Evolutionary conservation across 2,888 invertebrate species (phyloP).

Genomic region (Tiphia femorata): DNA sequence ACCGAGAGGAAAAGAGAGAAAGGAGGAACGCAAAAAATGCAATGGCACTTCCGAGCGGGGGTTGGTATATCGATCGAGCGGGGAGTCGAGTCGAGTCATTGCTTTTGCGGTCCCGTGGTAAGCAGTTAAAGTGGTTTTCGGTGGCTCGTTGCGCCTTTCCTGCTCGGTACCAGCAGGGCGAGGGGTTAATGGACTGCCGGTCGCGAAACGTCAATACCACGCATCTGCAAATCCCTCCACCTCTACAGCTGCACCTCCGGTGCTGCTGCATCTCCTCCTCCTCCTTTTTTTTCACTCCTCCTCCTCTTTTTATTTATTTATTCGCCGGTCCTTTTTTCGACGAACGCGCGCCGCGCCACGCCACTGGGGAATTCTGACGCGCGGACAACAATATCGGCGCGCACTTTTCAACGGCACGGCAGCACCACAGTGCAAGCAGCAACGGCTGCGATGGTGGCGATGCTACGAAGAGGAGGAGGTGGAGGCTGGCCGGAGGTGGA

Average conservation of each 20-base stretch:
- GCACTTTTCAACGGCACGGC: constrained; percentile 25
- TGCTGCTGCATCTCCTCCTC: constrained; percentile 8
- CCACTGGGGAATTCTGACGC: constrained; percentile 37
- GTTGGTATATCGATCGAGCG: too few relatives aligned
- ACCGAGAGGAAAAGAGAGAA: too few relatives aligned
- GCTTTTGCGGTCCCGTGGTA: constrained; percentile 24
- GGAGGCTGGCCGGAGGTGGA: constrained; percentile 10
- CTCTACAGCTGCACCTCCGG: neutral
- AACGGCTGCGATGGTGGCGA: constrained; percentile 8
- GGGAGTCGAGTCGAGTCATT: constrained; percentile 13
- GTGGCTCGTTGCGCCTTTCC: constrained; percentile 28
- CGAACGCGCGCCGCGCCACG: neutral
- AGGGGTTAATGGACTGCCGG: constrained; percentile 40
- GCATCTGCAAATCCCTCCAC: constrained; percentile 28
- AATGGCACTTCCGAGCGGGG: neutral
- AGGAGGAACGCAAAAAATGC: neutral
- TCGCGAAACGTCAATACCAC: constrained; percentile 46
- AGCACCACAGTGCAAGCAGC: constrained; percentile 1
- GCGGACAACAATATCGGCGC: constrained; percentile 42
- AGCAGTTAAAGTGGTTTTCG: constrained; percentile 38
- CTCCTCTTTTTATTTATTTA: too few relatives aligned
- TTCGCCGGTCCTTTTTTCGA: too few relatives aligned
- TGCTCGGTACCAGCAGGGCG: constrained; percentile 10
- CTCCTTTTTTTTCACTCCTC: constrained; percentile 13
- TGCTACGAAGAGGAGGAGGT: neutral